phyloP scores from a whole-genome alignment of 2,888 invertebrate genomes.

The Diarsia mendica region DNA sequence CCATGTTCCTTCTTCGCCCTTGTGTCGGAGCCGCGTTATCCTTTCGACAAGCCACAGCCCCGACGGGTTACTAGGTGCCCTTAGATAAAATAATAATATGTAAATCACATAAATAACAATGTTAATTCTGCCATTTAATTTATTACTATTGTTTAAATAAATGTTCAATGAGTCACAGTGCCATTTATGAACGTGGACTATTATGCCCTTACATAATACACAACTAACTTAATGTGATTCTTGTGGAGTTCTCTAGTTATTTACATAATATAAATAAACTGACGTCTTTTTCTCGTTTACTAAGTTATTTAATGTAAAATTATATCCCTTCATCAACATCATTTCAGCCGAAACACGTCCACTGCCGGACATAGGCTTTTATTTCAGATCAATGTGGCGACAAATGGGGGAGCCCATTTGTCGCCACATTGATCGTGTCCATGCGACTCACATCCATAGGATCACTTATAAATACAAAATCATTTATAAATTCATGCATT shows the following conservation, averaged over 20 bases:
- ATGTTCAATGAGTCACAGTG: constrained; percentile 18
- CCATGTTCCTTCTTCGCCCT: too few species aligned
- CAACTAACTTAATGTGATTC: constrained; percentile 1
- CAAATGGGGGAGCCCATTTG: too few species aligned
- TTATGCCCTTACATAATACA: constrained; percentile 8
- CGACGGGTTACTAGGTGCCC: too few species aligned
- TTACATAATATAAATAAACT: background rate
- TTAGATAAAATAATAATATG: background rate
- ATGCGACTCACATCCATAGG: too few species aligned
- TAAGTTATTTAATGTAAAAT: background rate
- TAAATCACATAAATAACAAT: background rate
- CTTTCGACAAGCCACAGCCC: too few species aligned
- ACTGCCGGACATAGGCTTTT: too few species aligned
- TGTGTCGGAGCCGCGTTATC: too few species aligned
- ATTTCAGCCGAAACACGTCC: too few species aligned
- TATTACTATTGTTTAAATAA: constrained; percentile 5
- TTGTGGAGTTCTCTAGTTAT: background rate
- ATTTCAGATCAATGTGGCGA: too few species aligned
- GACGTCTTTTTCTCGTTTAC: background rate
- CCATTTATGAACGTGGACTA: background rate
- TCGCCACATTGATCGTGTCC: too few species aligned
- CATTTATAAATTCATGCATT: too few species aligned
- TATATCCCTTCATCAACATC: background rate
- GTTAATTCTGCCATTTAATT: background rate
- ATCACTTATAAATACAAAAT: too few species aligned